Base-by-base conservation (phyloP, 1,140 invertebrate species). In the Procambarus clarkii region DNA sequence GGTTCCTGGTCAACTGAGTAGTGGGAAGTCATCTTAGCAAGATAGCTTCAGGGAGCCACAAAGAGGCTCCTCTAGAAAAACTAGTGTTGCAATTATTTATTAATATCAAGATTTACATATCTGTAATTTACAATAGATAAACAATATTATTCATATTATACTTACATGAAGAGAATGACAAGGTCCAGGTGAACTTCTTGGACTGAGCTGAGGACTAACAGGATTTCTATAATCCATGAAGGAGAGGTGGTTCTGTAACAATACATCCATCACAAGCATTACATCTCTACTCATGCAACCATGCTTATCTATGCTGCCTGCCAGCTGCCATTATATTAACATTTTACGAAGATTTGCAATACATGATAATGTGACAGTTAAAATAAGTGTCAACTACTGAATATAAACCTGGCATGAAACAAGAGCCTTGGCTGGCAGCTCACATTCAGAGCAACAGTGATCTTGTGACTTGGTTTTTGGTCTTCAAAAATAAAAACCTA, bases 141-240 rank as follows among this genome's bases (percentile, higher is more conserved):
- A 74, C 5, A 74, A 74, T 21, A 74, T 34, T 34, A 74, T 34
- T 74, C 3, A 34, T 74, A 9, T 74, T 21, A 24, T 74, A 85
- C 89, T 91, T 76, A 91, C 89, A 45, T 91, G 89, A 13, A 85
- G 60, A n/a, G 74, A 58, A 78, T 91, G 89, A 74, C 89, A 85
- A 58, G 89, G 89, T 85, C 89, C 89, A 69, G 89, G 89, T 69
- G 89, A 91, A 77, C 89, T 91, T 91, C 89, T 85, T 44, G 89
- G 89, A 91, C 89, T 91, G 64, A 91, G 89, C 77, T 91, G 89
- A 78, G 89, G 89, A 78, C 89, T 91, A 91, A 91, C 89, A 79
- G 89, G 89, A 84, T 80, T 91, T 91, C 89, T 91, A 91, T 91
- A 91, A 45, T 85, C 89, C 89, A 91, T 86, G 89, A 91, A 91